Percentiles rank a stretch among this genome's conserved stretches.
Evolutionary conservation across 2,797 vertebrate genomes (phyloP).

Genomic region (Tinamus major): DNA sequence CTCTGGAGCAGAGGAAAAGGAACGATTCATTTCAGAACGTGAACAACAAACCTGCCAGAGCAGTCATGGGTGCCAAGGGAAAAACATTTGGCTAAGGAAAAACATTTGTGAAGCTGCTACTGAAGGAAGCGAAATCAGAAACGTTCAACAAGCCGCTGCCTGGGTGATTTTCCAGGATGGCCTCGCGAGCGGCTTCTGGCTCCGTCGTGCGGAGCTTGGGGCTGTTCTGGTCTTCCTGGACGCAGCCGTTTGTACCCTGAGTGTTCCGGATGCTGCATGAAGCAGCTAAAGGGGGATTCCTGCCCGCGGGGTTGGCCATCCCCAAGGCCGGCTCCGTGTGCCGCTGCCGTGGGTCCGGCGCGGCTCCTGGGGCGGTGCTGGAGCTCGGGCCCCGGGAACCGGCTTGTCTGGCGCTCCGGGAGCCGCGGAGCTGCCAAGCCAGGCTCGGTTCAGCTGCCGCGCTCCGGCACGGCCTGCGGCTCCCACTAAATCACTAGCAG

Average conservation of each 20-base stretch:
- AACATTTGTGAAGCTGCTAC: constrained; percentile 39
- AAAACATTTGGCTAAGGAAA: constrained; percentile 32
- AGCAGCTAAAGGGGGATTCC: background rate
- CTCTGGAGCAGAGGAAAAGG: background rate
- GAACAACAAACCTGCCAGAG: constrained; percentile 41
- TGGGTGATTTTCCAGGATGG: constrained; percentile 40
- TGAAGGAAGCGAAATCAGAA: background rate
- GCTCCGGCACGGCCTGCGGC: background rate
- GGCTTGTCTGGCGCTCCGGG: background rate
- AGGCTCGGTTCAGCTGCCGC: constrained; percentile 34
- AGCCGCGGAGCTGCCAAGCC: constrained; percentile 32
- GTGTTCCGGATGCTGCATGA: fast-evolving
- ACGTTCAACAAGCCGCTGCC: background rate
- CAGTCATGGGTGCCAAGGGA: constrained; percentile 26
- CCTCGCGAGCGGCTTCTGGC: background rate
- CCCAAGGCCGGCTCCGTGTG: fast-evolving
- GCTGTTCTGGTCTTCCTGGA: background rate
- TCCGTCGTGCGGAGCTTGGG: background rate
- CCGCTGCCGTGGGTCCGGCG: background rate
- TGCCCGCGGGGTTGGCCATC: background rate
- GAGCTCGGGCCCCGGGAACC: background rate
- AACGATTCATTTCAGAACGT: background rate
- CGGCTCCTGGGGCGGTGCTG: fast-evolving
- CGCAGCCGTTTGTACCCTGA: background rate
- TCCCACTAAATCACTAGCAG: constrained; percentile 43